A percentile compares a stretch with the other conserved stretches of the same genome.
Evolutionary conservation across 2,797 vertebrate genomes (phyloP).

Genomic region (Hippocampus kuda): DNA sequence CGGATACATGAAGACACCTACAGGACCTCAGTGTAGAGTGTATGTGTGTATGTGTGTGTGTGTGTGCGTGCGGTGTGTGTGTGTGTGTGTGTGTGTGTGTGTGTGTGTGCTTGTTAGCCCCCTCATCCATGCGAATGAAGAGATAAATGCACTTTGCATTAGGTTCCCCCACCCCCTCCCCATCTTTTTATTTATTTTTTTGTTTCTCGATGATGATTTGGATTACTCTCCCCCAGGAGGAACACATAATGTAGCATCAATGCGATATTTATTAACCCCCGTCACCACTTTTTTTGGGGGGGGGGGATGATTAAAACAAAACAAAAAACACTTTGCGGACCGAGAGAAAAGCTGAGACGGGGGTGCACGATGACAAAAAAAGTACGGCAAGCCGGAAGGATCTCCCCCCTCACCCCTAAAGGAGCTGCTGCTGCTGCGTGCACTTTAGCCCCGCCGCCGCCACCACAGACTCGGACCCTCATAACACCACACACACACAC

Average conservation of each 20-base stretch:
- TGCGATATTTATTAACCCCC: conserved; percentile 78
- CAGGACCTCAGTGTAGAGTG: conserved; percentile 17
- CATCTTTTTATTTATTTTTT: conserved; percentile 13
- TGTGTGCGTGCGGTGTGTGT: conserved; percentile 9
- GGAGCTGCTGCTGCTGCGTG: conserved; percentile 47
- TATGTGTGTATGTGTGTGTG: conserved; percentile 11
- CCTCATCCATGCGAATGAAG: conserved; percentile 43
- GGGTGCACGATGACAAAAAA: conserved; percentile 20
- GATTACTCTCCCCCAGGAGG: conserved; percentile 57
- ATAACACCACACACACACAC: conserved; percentile 45
- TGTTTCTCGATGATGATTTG: conserved; percentile 12
- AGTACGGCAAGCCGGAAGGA: conserved; percentile 21
- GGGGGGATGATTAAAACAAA: conserved; percentile 48
- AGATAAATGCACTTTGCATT: conserved; percentile 78
- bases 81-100: conserved; percentile 7
- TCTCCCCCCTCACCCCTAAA: conserved; percentile 3
- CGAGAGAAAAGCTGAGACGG: conserved; percentile 53
- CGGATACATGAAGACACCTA: conserved; percentile 57
- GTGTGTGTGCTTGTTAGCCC: conserved; percentile 19
- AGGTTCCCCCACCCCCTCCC: conserved; percentile 71
- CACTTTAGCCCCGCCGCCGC: conserved; percentile 68
- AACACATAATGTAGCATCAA: conserved; percentile 79
- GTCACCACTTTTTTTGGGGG: conserved; percentile 67
- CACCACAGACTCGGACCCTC: conserved; percentile 74
- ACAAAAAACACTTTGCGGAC: conserved; percentile 54